Evolutionary conservation across 2,797 vertebrate species (phyloP).

Genomic region (Cirrhinus molitorella): DNA sequence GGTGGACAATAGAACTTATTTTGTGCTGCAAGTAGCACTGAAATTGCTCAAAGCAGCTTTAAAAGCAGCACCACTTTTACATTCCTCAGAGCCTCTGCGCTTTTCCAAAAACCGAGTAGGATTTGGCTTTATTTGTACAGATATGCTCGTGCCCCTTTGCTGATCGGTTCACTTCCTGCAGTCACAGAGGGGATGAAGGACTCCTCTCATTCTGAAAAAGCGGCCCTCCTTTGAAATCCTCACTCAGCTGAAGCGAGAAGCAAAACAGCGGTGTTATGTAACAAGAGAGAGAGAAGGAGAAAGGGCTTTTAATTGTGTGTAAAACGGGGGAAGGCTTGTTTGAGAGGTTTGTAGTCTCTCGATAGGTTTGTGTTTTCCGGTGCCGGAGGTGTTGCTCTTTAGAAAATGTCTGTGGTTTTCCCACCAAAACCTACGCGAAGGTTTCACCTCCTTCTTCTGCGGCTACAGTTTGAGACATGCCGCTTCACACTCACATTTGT

Average conservation of each 20-base stretch:
- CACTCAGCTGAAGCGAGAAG: slow-evolving; percentile 10
- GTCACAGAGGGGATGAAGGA: slow-evolving; percentile 22
- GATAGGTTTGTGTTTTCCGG: neutral
- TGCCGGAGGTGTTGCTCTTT: neutral
- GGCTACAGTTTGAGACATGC: neutral
- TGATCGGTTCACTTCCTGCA: slow-evolving; percentile 17
- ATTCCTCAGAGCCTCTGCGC: neutral
- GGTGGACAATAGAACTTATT: neutral
- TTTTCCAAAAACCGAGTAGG: neutral
- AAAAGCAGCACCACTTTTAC: neutral
- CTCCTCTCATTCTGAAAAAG: slow-evolving; percentile 21
- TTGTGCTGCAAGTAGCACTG: neutral
- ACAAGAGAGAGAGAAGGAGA: slow-evolving; percentile 13
- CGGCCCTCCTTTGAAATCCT: slow-evolving; percentile 25
- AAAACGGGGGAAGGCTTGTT: neutral
- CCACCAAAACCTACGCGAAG: neutral
- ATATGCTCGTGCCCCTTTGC: slow-evolving; percentile 10
- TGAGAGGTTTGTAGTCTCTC: neutral
- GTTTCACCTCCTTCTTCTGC: neutral
- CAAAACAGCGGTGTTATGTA: slow-evolving; percentile 7
- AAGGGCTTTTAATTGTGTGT: slow-evolving; percentile 23
- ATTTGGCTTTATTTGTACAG: slow-evolving; percentile 33
- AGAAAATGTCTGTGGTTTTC: slow-evolving; percentile 4
- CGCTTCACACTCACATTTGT: neutral
- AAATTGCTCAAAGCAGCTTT: neutral